These are phyloP conservation scores for Drosophila parthenogenetica DNA, from an alignment of 2,888 invertebrate genomes.

Conservation along the genomic window DNA sequence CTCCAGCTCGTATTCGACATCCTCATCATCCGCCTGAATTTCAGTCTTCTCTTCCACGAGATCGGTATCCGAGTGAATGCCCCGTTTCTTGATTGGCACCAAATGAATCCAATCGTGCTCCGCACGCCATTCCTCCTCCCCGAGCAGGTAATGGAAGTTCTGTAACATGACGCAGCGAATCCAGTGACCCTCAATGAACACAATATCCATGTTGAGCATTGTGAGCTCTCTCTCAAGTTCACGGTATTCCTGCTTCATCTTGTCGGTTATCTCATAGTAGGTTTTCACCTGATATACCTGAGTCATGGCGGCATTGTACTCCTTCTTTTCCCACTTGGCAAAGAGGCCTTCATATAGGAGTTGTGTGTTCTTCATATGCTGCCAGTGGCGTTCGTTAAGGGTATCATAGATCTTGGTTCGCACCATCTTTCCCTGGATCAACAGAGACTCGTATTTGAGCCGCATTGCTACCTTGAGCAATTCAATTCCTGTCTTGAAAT, in stretches of 20 bases:
- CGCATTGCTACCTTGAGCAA: constrained; percentile 81
- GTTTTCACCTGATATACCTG: constrained; percentile 81
- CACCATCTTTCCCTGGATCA: constrained; percentile 83
- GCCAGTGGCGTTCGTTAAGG: constrained; percentile 78
- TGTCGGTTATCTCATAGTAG: constrained; percentile 82
- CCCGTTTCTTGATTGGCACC: constrained; percentile 50
- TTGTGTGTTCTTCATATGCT: constrained; percentile 74
- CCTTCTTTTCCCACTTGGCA: constrained; percentile 83
- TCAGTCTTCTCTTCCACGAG: constrained; percentile 13
- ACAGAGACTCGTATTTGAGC: constrained; percentile 82
- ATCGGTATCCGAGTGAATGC: constrained; percentile 54
- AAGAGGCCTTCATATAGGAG: constrained; percentile 79
- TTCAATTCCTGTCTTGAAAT: constrained; percentile 76
- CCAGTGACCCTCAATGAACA: constrained; percentile 84
- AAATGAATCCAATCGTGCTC: constrained; percentile 84
- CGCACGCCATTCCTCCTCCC: constrained; percentile 82
- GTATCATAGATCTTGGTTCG: constrained; percentile 82
- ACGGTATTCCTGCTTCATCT: constrained; percentile 70
- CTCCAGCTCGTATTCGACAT: constrained; percentile 73
- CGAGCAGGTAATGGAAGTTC: constrained; percentile 84
- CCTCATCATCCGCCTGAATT: constrained; percentile 51
- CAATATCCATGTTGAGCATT: constrained; percentile 84
- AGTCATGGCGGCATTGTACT: constrained; percentile 82
- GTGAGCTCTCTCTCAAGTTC: constrained; percentile 71
- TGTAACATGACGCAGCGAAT: constrained; percentile 82